Percentiles rank a stretch among this genome's conserved stretches.
These are phyloP conservation scores for Oscheius myriophilus DNA, from an alignment of 2,888 invertebrate genomes.

Conservation along the genomic window DNA sequence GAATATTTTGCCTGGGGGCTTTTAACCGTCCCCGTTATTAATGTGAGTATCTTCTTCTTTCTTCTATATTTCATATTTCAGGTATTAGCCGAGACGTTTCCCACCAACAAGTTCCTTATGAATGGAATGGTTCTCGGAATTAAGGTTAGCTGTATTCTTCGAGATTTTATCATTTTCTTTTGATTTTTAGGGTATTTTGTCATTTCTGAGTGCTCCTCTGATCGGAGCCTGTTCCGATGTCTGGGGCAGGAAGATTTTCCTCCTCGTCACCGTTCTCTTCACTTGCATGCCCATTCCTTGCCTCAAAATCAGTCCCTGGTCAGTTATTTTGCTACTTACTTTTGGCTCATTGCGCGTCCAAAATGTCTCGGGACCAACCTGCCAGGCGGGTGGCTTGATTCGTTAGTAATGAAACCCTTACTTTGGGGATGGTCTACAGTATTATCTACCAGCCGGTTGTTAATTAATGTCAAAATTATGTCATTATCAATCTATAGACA, in stretches of 20 bases:
- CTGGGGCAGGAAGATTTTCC: constrained; percentile 97
- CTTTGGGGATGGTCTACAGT: too few species aligned
- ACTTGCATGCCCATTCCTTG: constrained; percentile 98
- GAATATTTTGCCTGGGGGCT: constrained; percentile 99
- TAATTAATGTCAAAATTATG: too few species aligned
- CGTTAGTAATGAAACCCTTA: too few species aligned
- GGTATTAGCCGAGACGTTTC: constrained; percentile 95
- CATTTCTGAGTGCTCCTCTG: constrained; percentile 94
- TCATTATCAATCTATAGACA: too few species aligned
- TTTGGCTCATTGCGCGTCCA: neutral
- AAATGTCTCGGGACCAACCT: too few species aligned
- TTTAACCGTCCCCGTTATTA: constrained; percentile 95
- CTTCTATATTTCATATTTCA: constrained; percentile 65
- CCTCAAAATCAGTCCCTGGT: constrained; percentile 98
- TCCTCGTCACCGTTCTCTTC: constrained; percentile 83
- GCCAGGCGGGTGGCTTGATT: too few species aligned
- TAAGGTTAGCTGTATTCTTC: constrained; percentile 77
- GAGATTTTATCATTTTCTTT: constrained; percentile 11
- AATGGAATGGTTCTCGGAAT: constrained; percentile 99
- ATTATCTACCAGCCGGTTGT: too few species aligned
- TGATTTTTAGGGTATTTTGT: constrained; percentile 83
- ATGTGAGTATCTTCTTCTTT: constrained; percentile 74
- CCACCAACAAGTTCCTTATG: constrained; percentile 98
- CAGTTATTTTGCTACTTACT: constrained; percentile 56
- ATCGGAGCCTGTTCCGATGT: constrained; percentile 97